Evolutionary conservation across 1,140 invertebrate species (phyloP), one percentile per base, ranked within the genome.

Genomic region (Steinernema khuongi): DNA sequence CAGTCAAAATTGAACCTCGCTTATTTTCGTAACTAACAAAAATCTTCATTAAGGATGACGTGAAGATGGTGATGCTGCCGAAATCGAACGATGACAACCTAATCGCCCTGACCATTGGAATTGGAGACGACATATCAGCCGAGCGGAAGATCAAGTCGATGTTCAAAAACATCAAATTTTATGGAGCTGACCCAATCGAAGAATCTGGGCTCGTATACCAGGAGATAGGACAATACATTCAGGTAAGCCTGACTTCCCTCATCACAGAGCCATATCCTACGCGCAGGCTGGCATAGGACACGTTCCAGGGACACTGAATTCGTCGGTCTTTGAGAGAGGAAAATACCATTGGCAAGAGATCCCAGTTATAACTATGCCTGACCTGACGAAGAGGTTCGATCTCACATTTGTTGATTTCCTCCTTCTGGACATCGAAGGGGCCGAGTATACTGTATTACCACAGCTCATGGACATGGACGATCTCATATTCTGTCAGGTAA

Each of bases 151-250:
- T 71, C 11, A 71, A 71, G 69, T 31, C 31, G 4, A 41, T 67
- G 30, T 31, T 71, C n/a, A 33, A 33, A 60, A 71, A 71, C 44
- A n/a, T n/a, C 44, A 33, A 71, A 71, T 71, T 71, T 60, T 44
- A 44, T 67, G 70, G 70, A 11, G 44, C 68, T 18, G 70, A 71
- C 26, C 70, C 70, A 17, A 71, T 71, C 70, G 2, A 70, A 69
- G 41, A 71, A 28, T 71, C 70, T n/a, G 70, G 70, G 19, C 29
- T 7, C 7, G 30, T 70, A 4, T 71, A 71, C 26, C 7, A 71
- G n/a, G 43, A 71, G n/a, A 70, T 71, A n/a, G 70, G 70, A 32
- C 11, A 67, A n/a, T 71, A 71, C 22, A 41, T 67, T 11, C 31
- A 70, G 29, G 30, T 71, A n/a, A 26, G 66, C 4, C 18, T 71